These are phyloP conservation scores for Drosophila oshimai DNA, from an alignment of 1,140 invertebrate species.

Conservation along the genomic window DNA sequence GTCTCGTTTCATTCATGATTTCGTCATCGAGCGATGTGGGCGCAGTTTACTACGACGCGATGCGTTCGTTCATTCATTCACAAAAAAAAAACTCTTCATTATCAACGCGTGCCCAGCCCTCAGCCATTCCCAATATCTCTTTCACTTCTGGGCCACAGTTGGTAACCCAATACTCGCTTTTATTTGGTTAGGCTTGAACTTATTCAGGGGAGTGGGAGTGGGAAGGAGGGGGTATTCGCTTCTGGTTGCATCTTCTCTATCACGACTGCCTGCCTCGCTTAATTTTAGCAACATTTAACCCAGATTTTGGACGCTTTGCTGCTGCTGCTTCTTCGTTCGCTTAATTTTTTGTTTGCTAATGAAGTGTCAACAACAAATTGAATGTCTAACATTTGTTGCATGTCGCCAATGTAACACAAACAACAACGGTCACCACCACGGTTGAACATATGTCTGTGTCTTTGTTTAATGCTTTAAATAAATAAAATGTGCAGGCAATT, in stretches of 20 bases:
- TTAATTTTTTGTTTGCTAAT: conserved; percentile 77
- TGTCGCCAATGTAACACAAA: conserved; percentile 56
- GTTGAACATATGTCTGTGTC: conserved; percentile 64
- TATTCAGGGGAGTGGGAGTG: neutral
- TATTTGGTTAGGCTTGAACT: conserved; percentile 66
- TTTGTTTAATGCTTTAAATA: conserved; percentile 80
- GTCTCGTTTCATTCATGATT: conserved; percentile 64
- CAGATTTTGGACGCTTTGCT: conserved; percentile 36
- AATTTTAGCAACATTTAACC: conserved; percentile 80
- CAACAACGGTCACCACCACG: conserved; percentile 20
- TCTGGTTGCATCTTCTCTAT: conserved; percentile 42
- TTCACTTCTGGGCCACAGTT: conserved; percentile 7
- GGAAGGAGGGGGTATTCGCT: neutral
- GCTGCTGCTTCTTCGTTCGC: conserved; percentile 41
- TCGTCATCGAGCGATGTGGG: conserved; percentile 64
- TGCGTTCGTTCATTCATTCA: conserved; percentile 62
- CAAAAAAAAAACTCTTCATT: conserved; percentile 41
- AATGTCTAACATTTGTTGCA: conserved; percentile 81
- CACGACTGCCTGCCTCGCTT: conserved; percentile 47
- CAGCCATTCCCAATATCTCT: conserved; percentile 10
- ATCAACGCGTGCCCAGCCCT: conserved; percentile 42
- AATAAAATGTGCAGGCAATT: conserved; percentile 64
- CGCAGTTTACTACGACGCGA: conserved; percentile 41
- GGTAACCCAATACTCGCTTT: conserved; percentile 68
- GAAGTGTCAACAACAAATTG: conserved; percentile 81